Evolutionary conservation across 2,113 vertebrate species (phyloP), one percentile per base, ranked within the genome.

Genomic region (Megaceryle torquata): DNA sequence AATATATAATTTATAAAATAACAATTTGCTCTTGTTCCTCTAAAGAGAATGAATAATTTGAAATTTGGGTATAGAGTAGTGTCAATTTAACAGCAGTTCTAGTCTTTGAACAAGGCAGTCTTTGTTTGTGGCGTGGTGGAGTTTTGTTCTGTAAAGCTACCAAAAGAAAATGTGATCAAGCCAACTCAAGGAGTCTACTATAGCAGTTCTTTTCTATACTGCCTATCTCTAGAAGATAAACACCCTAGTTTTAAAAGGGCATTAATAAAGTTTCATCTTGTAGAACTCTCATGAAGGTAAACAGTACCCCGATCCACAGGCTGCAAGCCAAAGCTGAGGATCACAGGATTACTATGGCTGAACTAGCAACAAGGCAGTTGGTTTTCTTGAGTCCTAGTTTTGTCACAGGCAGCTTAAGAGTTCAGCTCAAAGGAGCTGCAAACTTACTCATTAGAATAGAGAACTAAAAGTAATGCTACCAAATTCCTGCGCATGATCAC

Each of bases 191-290:
- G 8, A 54, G 29, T 31, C 51, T 67, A 10, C 43, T 75, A 51
- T 48, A 93, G 39, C 37, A 74, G 10, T 16, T 80, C n/a, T 59
- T 81, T 86, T 63, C 35, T n/a, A 5, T 29, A 20, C 72, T 91
- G 53, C 77, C 72, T 46, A 78, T 41, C 43, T 88, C 79, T 67
- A 89, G 17, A 93, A n/a, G 29, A 74, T 70, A 88, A 92, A 79
- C 65, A 80, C 56, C 61, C 82, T 88, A 88, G 53, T 71, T 95
- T 94, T 79, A 63, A 82, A 93, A 88, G 31, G 22, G 65, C 65
- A 86, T 75, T 84, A 94, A 86, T 90, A 20, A 93, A 91, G 33
- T 68, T 86, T 81, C 81, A 83, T 74, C 82, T 53, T 77, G n/a
- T 80, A 95, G 90, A 88, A 76, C 46, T 67, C 82, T 60, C n/a